Percentiles rank a stretch among this genome's conserved stretches.
phyloP scores from a whole-genome alignment of 1,140 invertebrate species.

The Saccostrea glomerata region DNA sequence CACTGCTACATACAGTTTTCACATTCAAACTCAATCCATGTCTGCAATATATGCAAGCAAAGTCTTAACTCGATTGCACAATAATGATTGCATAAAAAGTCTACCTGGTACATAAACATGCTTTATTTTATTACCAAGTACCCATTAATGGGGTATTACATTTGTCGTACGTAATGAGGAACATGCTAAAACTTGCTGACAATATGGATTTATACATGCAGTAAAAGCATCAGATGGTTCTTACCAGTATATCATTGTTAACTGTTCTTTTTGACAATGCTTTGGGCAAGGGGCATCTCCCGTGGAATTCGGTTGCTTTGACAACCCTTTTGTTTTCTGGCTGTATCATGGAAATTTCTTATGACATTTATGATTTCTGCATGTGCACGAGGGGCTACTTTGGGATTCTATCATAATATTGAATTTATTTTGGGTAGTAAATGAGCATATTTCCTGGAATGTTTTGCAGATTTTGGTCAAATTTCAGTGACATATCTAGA shows the following conservation, averaged over 20 bases:
- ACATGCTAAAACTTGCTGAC: background rate
- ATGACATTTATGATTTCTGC: slow-evolving; percentile 2
- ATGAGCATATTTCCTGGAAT: background rate
- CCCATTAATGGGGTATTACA: background rate
- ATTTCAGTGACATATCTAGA: background rate
- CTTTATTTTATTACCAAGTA: background rate
- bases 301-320: background rate
- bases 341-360: background rate
- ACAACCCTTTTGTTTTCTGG: background rate
- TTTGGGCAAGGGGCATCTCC: background rate
- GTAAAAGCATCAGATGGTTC: background rate
- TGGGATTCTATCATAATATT: background rate
- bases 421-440: background rate
- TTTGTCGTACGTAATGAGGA: background rate
- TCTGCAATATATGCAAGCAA: background rate
- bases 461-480: background rate
- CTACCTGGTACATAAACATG: background rate
- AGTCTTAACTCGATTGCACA: background rate
- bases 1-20: background rate
- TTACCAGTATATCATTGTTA: background rate
- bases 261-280: background rate
- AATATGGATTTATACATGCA: background rate
- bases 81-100: background rate
- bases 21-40: background rate
- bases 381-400: background rate